phyloP scores from a whole-genome alignment of 35 echinoderm and acorn worm species.

The Heliocidaris tuberculata region DNA sequence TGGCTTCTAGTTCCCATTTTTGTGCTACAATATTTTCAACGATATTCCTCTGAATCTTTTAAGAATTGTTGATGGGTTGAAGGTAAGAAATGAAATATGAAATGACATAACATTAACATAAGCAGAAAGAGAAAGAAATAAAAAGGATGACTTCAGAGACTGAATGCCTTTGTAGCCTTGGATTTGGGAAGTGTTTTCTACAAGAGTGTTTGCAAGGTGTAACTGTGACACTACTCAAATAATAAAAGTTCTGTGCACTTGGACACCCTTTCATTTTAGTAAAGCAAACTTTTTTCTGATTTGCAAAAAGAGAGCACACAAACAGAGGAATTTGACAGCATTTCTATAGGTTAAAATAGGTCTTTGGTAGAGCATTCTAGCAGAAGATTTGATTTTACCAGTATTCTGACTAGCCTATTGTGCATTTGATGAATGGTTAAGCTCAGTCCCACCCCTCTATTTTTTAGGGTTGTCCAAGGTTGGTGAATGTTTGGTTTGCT shows the following conservation, averaged over 20 bases:
- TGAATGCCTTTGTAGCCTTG: background rate
- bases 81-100: too few species aligned
- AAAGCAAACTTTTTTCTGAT: background rate
- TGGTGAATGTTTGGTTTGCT: background rate
- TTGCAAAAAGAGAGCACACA: background rate
- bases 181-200: conserved; percentile 15
- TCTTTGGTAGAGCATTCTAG: background rate
- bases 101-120: too few species aligned
- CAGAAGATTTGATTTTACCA: background rate
- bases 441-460: background rate
- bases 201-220: background rate
- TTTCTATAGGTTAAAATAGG: background rate
- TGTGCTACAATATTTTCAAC: too few species aligned
- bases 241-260: conserved; percentile 17
- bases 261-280: background rate
- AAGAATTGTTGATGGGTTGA: too few species aligned
- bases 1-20: too few species aligned
- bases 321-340: background rate
- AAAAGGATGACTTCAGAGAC: too few species aligned
- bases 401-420: background rate
- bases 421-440: background rate
- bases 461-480: conserved; percentile 5
- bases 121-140: too few species aligned
- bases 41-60: too few species aligned
- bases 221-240: background rate